Evolutionary conservation across 2,888 invertebrate genomes (phyloP), one percentile per base, ranked within the genome.

Genomic region (Limnephilus lunatus): DNA sequence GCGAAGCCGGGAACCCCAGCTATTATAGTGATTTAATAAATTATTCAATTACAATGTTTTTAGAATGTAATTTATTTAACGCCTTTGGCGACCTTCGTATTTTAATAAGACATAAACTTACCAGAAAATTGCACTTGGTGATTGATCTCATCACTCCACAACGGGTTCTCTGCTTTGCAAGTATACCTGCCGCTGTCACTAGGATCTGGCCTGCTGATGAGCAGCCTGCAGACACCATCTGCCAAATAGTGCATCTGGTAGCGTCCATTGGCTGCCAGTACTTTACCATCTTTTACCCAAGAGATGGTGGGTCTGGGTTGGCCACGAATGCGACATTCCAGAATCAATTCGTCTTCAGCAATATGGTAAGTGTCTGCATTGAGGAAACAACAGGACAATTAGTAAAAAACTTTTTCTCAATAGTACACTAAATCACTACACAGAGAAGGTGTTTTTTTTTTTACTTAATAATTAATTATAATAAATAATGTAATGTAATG

Each of bases 311-410:
- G 98, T 5, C 97, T 95, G 25, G 98, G 98, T 94, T 97, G 97
- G 35, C 98, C 98, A 92, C 97, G 97, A 86, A 98, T 97, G 90
- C 97, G 97, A 94, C 98, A 98, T 95, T 98, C 98, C 93, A 98
- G 95, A 39, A 97, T 96, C 90, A 98, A 95, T 94, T 98, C 97
- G 95, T 98, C 97, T 94, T 97, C 97, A 82, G 97, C 96, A 89
- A 97, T 96, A 94, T 97, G 97, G 95, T 98, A 98, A 19, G 96
- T 97, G 95, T 98, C 98, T 97, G 95, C 87, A 87, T 19, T 53
- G 30, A 32, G 11, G 25, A 31, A 82, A 82, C 4, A 31, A 31
- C 30, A 82, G 30, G 68, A 68, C 25, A 68, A n/a, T 2, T 35
- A 32, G 9, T 32, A 19, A 0, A 83, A 83, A 83, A 83, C 82